Percentiles rank a stretch among this genome's conserved stretches.
These are phyloP conservation scores for Hemibates koningsi DNA, from an alignment of 2,113 vertebrate species.

Conservation along the genomic window DNA sequence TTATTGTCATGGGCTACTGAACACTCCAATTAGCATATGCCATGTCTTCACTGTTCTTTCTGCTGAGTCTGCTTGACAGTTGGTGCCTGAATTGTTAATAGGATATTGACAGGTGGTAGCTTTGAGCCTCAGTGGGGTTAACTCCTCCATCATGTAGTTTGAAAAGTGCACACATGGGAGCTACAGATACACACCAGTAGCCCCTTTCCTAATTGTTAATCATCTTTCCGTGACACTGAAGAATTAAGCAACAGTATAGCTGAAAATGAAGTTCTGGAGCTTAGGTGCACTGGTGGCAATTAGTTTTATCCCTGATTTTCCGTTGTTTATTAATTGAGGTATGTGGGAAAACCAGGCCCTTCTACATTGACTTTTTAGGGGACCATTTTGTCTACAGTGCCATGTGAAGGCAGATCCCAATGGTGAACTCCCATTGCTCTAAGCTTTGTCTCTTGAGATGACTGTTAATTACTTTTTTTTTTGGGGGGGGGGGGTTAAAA, in stretches of 20 bases:
- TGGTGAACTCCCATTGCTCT: neutral
- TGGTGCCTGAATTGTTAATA: conserved; percentile 34
- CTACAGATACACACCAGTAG: conserved; percentile 8
- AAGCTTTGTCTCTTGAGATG: neutral
- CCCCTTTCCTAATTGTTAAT: conserved; percentile 42
- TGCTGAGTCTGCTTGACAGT: conserved; percentile 41
- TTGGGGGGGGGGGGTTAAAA: neutral
- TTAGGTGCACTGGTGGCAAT: conserved; percentile 27
- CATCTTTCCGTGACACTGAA: conserved; percentile 34
- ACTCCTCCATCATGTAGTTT: neutral
- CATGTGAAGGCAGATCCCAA: neutral
- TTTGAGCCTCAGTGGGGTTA: conserved; percentile 7
- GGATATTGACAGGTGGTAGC: conserved; percentile 44
- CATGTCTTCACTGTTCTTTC: conserved; percentile 10
- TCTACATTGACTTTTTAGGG: neutral
- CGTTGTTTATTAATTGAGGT: conserved; percentile 27
- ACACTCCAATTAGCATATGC: conserved; percentile 31
- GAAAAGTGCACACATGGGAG: neutral
- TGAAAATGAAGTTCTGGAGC: conserved; percentile 39
- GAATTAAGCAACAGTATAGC: conserved; percentile 29
- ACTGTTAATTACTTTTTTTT: conserved; percentile 46
- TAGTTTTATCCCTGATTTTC: conserved; percentile 5
- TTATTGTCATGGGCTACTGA: conserved; percentile 20
- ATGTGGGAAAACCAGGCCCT: neutral
- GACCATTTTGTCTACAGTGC: neutral